Percentiles rank a stretch among this genome's conserved stretches.
Evolutionary conservation across 2,888 invertebrate species (phyloP).

Genomic region (Leptinotarsa tumamoca): DNA sequence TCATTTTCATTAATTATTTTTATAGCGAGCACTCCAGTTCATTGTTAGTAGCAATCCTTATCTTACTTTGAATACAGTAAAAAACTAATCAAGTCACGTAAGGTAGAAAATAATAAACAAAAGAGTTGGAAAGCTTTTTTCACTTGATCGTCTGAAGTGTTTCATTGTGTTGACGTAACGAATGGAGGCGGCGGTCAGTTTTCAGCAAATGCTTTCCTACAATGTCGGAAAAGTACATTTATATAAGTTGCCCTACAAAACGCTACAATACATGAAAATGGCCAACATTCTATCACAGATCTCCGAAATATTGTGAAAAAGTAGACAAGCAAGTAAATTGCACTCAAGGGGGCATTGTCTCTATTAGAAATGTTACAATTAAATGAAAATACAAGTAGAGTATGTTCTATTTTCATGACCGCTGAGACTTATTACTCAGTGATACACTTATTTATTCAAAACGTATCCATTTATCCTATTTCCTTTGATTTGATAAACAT

Average conservation of each 20-base stretch:
- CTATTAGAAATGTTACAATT: too few relatives aligned
- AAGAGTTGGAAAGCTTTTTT: not conserved
- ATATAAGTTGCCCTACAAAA: not conserved
- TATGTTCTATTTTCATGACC: too few relatives aligned
- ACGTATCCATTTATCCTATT: too few relatives aligned
- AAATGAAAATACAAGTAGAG: too few relatives aligned
- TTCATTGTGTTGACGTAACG: not conserved
- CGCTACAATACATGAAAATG: not conserved
- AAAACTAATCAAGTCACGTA: constrained; percentile 34
- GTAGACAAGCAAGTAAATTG: too few relatives aligned
- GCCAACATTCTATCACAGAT: not conserved
- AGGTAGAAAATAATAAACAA: not conserved
- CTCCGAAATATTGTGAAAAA: too few relatives aligned
- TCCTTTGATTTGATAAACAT: too few relatives aligned
- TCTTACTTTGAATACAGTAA: constrained; percentile 20
- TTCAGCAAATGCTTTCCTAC: not conserved
- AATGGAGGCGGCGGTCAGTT: not conserved
- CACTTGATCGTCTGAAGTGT: not conserved
- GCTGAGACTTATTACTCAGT: too few relatives aligned
- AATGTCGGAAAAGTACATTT: not conserved
- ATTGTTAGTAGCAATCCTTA: constrained; percentile 31
- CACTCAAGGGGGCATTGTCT: too few relatives aligned
- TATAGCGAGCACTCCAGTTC: constrained; percentile 28
- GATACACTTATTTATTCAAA: too few relatives aligned
- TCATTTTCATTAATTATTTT: constrained; percentile 37